Evolutionary conservation across 2,888 invertebrate species (phyloP).

Genomic region (Oconnorella tubifera): DNA sequence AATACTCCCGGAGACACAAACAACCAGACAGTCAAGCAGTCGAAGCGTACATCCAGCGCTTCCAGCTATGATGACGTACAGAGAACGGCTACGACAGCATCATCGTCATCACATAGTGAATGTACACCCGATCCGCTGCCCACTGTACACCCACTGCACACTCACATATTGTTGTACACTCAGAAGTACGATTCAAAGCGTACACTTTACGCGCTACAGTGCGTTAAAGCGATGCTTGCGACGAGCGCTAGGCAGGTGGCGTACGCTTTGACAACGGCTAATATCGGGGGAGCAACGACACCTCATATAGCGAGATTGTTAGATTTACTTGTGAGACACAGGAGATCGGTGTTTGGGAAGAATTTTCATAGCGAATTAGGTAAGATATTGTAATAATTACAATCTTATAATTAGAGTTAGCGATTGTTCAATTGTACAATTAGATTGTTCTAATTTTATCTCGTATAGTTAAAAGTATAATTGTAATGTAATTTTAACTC

Average conservation of each 20-base stretch:
- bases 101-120: no score
- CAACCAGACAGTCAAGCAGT: no score
- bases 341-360: conserved; percentile 72
- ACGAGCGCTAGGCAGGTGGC: conserved; percentile 72
- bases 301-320: conserved; percentile 59
- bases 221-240: conserved; percentile 69
- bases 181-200: conserved; percentile 74
- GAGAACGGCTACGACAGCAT: no score
- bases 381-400: no score
- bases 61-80: no score
- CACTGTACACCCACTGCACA: conserved; percentile 71
- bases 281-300: conserved; percentile 60
- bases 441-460: no score
- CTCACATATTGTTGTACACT: conserved; percentile 74
- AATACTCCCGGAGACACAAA: no score
- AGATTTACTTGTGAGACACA: conserved; percentile 69
- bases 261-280: conserved; percentile 73
- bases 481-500: no score
- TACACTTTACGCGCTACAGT: conserved; percentile 71
- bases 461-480: no score
- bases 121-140: not conserved
- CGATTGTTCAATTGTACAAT: no score
- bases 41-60: no score
- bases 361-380: conserved; percentile 60
- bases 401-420: no score